A percentile compares a stretch with the other conserved stretches of the same genome.
Conservation (phyloP, 2,797 vertebrate genomes). For the Cirrhinus mrigala region DNA sequence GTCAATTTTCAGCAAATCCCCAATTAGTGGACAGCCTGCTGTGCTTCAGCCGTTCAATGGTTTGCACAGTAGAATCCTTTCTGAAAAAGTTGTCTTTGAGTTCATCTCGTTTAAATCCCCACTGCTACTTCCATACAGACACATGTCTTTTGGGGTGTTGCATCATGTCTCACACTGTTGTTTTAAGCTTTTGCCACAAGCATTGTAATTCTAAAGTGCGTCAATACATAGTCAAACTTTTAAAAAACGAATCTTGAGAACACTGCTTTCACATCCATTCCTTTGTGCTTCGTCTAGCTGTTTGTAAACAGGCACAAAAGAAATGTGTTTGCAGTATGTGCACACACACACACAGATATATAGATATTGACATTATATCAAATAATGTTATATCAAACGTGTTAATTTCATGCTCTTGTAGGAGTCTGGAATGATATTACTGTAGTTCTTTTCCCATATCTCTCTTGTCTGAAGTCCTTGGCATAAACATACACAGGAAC, state of each 20-base stretch:
- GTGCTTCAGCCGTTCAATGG: not conserved
- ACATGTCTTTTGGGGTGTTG: not conserved
- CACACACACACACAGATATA: not conserved
- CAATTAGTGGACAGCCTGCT: not conserved
- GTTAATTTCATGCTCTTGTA: not conserved
- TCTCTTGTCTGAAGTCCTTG: constrained; percentile 31
- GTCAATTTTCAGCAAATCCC: not conserved
- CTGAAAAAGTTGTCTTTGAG: not conserved
- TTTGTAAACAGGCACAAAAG: not conserved
- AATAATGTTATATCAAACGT: not conserved
- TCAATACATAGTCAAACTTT: not conserved
- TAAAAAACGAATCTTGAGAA: not conserved
- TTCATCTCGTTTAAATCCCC: not conserved
- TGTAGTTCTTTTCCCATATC: not conserved
- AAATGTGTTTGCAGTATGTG: not conserved
- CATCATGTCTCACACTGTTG: not conserved
- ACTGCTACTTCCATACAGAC: not conserved
- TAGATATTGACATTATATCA: not conserved
- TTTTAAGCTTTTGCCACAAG: not conserved
- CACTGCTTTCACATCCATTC: not conserved
- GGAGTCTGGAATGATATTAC: not conserved
- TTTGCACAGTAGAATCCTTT: not conserved
- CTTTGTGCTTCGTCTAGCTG: not conserved
- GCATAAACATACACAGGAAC: constrained; percentile 14
- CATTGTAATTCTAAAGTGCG: not conserved